Evolutionary conservation across 2,113 vertebrate genomes (phyloP).

Genomic region (Excalfactoria chinensis): DNA sequence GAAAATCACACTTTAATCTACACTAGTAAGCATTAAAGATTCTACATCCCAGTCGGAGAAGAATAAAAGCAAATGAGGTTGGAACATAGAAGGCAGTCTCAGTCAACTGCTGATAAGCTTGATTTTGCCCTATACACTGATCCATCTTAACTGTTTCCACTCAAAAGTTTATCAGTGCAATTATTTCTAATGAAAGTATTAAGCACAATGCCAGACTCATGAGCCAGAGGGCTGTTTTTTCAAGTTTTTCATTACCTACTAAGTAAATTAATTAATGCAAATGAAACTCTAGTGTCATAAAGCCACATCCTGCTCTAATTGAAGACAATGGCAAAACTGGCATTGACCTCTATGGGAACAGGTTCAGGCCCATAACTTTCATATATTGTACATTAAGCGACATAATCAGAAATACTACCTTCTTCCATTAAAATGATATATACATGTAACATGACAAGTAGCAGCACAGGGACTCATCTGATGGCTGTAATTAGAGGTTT

Average conservation of each 20-base stretch:
- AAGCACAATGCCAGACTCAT: slow-evolving; percentile 22
- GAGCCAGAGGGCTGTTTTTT: slow-evolving; percentile 56
- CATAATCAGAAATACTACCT: slow-evolving; percentile 67
- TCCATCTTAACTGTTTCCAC: not conserved
- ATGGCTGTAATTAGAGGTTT: slow-evolving; percentile 62
- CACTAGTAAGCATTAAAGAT: not conserved
- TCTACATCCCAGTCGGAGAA: not conserved
- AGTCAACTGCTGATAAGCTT: not conserved
- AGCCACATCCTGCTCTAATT: slow-evolving; percentile 40
- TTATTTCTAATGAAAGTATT: slow-evolving; percentile 59
- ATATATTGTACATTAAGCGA: slow-evolving; percentile 20
- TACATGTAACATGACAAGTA: slow-evolving; percentile 41
- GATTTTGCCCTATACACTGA: not conserved
- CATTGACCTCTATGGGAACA: slow-evolving; percentile 60
- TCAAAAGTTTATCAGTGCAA: slow-evolving; percentile 46
- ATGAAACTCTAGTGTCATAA: slow-evolving; percentile 44
- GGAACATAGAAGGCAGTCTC: not conserved
- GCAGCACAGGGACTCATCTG: slow-evolving; percentile 32
- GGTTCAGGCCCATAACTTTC: slow-evolving; percentile 65
- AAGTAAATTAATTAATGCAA: slow-evolving; percentile 71
- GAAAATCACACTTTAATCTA: not conserved
- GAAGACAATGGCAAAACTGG: slow-evolving; percentile 60
- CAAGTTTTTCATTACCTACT: slow-evolving; percentile 51
- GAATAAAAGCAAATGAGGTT: not conserved
- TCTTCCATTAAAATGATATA: slow-evolving; percentile 57